Conservation (phyloP, 2,888 invertebrate species). For the Helicoverpa assulta region DNA sequence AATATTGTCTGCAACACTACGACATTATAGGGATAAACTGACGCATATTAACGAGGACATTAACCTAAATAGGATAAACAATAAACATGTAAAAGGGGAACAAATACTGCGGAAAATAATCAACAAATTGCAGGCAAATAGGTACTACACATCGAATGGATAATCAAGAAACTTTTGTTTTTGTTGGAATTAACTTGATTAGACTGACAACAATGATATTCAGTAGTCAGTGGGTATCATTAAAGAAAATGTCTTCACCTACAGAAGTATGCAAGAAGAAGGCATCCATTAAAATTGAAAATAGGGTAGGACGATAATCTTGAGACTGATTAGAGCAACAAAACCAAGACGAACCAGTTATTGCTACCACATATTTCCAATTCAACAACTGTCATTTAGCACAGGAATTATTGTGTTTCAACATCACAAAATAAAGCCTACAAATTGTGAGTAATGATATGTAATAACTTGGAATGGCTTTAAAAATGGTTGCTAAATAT, state of each 20-base stretch:
- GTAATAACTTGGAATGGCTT: conserved; percentile 5
- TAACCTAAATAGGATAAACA: conserved; percentile 57
- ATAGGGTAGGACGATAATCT: too few relatives aligned
- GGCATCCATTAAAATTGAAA: too few relatives aligned
- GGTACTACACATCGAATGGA: background rate
- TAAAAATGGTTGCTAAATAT: conserved; percentile 40
- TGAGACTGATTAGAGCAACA: background rate
- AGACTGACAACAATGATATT: too few relatives aligned
- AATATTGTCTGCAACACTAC: conserved; percentile 40
- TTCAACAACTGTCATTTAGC: conserved; percentile 4
- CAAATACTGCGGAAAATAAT: conserved; percentile 16
- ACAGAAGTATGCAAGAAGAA: too few relatives aligned
- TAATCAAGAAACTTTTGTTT: too few relatives aligned
- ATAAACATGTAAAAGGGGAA: conserved; percentile 21
- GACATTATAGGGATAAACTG: conserved; percentile 49
- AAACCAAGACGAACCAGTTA: background rate
- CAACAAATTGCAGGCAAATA: background rate
- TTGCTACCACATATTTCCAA: background rate
- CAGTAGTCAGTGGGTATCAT: too few relatives aligned
- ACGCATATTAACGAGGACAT: conserved; percentile 54
- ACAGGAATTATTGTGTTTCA: conserved; percentile 6
- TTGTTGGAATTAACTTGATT: too few relatives aligned
- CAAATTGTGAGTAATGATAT: conserved; percentile 25
- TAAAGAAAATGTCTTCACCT: too few relatives aligned
- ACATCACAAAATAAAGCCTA: conserved; percentile 25